These are phyloP conservation scores for Nemoura dubitans DNA, from an alignment of 2,888 invertebrate species.

Conservation along the genomic window DNA sequence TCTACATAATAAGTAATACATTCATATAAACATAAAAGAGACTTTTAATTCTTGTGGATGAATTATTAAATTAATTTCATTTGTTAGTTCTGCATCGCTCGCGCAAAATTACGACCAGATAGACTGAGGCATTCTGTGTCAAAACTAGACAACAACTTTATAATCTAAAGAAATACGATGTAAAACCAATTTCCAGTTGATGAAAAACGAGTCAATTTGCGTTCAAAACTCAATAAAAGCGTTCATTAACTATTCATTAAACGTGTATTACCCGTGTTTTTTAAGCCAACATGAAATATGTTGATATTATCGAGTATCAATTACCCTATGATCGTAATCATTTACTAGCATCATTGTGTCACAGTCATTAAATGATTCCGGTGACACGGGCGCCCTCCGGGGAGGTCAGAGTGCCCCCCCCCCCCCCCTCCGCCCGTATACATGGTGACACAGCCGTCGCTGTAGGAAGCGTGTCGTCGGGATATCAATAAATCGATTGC, in stretches of 20 bases:
- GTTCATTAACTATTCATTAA: neutral
- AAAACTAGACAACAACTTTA: neutral
- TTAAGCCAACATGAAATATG: neutral
- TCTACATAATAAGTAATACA: no score
- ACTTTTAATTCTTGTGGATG: no score
- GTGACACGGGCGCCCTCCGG: neutral
- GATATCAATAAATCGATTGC: neutral
- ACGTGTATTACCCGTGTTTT: neutral
- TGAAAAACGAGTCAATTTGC: neutral
- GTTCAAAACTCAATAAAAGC: neutral
- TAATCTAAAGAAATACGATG: neutral
- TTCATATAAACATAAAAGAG: no score
- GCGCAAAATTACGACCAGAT: no score
- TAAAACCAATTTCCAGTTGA: neutral
- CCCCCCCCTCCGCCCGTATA: neutral
- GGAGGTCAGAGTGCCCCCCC: neutral
- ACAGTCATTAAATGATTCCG: slow-evolving; percentile 5
- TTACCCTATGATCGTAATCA: neutral
- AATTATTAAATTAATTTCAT: no score
- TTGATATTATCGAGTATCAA: neutral
- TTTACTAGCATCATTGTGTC: slow-evolving; percentile 3
- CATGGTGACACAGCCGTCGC: neutral
- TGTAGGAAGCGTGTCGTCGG: neutral
- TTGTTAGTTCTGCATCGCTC: no score
- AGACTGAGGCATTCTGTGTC: no score